A percentile compares a stretch with the other conserved stretches of the same genome.
Conservation (phyloP, 1,140 invertebrate species). For the Hyphantria cunea region DNA sequence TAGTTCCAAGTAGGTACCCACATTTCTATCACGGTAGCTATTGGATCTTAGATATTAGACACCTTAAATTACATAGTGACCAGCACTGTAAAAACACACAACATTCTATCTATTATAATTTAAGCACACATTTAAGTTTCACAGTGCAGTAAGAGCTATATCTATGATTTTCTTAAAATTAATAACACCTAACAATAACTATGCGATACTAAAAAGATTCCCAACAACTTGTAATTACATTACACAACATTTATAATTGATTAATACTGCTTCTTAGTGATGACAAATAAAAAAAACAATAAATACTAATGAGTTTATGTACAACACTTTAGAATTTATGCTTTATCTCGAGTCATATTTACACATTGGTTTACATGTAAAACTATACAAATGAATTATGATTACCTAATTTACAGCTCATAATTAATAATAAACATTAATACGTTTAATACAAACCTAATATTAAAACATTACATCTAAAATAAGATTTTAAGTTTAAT, state of each 20-base stretch:
- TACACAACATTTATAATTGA: slow-evolving; percentile 42
- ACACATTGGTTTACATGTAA: slow-evolving; percentile 40
- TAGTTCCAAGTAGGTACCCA: too few relatives aligned
- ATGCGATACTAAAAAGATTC: too few relatives aligned
- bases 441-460: slow-evolving; percentile 6
- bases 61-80: too few relatives aligned
- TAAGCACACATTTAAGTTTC: too few relatives aligned
- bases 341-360: slow-evolving; percentile 62
- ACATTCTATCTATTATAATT: too few relatives aligned
- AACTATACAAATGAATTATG: slow-evolving; percentile 37
- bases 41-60: neutral
- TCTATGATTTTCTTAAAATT: too few relatives aligned
- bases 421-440: slow-evolving; percentile 12
- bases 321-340: slow-evolving; percentile 75
- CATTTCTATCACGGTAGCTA: too few relatives aligned
- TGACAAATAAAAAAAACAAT: slow-evolving; percentile 51
- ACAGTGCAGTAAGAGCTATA: too few relatives aligned
- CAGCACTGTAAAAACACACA: too few relatives aligned
- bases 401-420: slow-evolving; percentile 28
- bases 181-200: too few relatives aligned
- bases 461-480: slow-evolving; percentile 14
- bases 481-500: slow-evolving; percentile 11
- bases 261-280: slow-evolving; percentile 56
- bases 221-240: too few relatives aligned
- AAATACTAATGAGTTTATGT: slow-evolving; percentile 33